Evolutionary conservation across 1,140 invertebrate species (phyloP).

Genomic region (Anthonomus grandis): DNA sequence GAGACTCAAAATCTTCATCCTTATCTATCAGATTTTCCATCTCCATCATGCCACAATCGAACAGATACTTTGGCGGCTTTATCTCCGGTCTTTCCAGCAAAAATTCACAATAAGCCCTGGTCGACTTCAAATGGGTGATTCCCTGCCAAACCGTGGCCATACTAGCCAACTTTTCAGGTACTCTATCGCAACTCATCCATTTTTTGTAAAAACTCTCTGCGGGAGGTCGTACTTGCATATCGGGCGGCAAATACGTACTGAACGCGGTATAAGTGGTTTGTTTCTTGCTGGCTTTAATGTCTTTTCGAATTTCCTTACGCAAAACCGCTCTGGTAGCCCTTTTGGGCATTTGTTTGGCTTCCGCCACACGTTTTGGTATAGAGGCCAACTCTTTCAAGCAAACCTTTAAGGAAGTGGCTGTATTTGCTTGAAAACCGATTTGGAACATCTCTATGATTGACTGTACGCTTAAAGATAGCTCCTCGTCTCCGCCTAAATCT

Average conservation of each 20-base stretch:
- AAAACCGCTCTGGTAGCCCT: slow-evolving; percentile 39
- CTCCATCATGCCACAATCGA: slow-evolving; percentile 27
- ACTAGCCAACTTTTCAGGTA: slow-evolving; percentile 54
- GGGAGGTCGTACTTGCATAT: slow-evolving; percentile 53
- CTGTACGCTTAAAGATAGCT: slow-evolving; percentile 48
- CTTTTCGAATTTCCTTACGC: slow-evolving; percentile 50
- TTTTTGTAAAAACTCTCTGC: slow-evolving; percentile 49
- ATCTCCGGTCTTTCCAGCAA: slow-evolving; percentile 29
- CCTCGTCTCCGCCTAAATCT: slow-evolving; percentile 47
- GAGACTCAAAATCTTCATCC: too few relatives aligned
- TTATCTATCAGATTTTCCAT: slow-evolving; percentile 3
- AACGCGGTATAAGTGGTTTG: slow-evolving; percentile 51
- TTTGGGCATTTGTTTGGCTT: slow-evolving; percentile 44
- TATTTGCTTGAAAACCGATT: slow-evolving; percentile 58
- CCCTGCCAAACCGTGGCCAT: slow-evolving; percentile 58
- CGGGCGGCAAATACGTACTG: slow-evolving; percentile 50
- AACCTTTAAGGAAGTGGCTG: slow-evolving; percentile 50
- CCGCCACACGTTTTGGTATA: slow-evolving; percentile 49
- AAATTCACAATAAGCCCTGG: slow-evolving; percentile 32
- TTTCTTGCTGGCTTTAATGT: slow-evolving; percentile 51
- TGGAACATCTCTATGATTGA: slow-evolving; percentile 54
- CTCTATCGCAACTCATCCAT: slow-evolving; percentile 52
- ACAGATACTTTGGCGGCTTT: slow-evolving; percentile 32
- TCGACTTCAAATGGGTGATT: slow-evolving; percentile 55
- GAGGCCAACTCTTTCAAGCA: slow-evolving; percentile 51